Evolutionary conservation across 2,888 invertebrate species (phyloP).

Genomic region (Oxyscelio sp.): DNA sequence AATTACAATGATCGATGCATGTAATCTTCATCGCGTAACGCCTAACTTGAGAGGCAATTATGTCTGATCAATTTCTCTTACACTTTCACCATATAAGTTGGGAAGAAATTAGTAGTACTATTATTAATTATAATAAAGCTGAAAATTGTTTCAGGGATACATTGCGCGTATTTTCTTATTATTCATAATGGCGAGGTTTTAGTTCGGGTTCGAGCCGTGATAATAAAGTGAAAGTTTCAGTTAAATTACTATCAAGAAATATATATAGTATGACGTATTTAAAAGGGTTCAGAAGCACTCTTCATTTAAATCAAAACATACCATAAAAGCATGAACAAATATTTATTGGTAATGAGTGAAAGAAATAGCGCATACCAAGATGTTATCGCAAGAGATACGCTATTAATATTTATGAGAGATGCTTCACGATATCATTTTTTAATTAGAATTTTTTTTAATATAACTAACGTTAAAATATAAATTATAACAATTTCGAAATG

Average conservation of each 20-base stretch:
- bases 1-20: constrained; percentile 41
- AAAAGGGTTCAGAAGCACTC: constrained; percentile 2
- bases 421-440: constrained; percentile 27
- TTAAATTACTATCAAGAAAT: constrained; percentile 27
- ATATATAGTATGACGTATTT: constrained; percentile 23
- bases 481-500: constrained; percentile 11
- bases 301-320: constrained; percentile 17
- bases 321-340: constrained; percentile 19
- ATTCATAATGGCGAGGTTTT: neutral
- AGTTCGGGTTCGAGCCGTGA: neutral
- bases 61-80: constrained; percentile 72
- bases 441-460: constrained; percentile 22
- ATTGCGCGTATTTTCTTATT: neutral
- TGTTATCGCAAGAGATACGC: constrained; percentile 11
- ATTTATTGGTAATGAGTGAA: constrained; percentile 31
- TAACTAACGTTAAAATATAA: constrained; percentile 12
- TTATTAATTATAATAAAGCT: constrained; percentile 53
- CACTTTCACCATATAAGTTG: constrained; percentile 55
- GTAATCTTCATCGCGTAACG: constrained; percentile 37
- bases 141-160: constrained; percentile 36
- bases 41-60: constrained; percentile 41
- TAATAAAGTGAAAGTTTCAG: constrained; percentile 41
- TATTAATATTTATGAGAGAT: constrained; percentile 40
- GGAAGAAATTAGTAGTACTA: constrained; percentile 34
- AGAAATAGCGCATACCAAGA: constrained; percentile 25